phyloP scores from a whole-genome alignment of 1,140 invertebrate genomes.

The Dendrolimus punctatus region DNA sequence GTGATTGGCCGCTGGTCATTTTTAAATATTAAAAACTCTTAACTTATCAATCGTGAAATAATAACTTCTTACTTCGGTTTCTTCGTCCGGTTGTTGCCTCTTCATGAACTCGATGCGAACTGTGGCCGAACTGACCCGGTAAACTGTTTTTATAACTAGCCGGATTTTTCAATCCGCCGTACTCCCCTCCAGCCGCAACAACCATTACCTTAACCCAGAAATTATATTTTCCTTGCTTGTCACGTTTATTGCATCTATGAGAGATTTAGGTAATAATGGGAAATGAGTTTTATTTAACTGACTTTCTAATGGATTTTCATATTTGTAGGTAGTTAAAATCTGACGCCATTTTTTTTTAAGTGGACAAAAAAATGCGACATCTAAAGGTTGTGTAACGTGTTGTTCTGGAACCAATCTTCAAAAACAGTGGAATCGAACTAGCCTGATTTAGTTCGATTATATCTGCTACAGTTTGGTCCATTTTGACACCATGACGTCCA shows the following conservation, averaged over 20 bases:
- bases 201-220: slow-evolving; percentile 2
- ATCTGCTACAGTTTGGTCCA: slow-evolving; percentile 31
- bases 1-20: too few relatives aligned
- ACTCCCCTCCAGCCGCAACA: too few relatives aligned
- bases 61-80: too few relatives aligned
- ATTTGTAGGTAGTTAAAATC: slow-evolving; percentile 33
- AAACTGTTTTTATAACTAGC: too few relatives aligned
- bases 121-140: too few relatives aligned
- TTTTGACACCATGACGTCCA: slow-evolving; percentile 36
- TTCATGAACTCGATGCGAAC: too few relatives aligned
- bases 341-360: slow-evolving; percentile 41
- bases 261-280: background rate
- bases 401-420: slow-evolving; percentile 18
- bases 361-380: slow-evolving; percentile 45
- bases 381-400: slow-evolving; percentile 49
- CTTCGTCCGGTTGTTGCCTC: too few relatives aligned
- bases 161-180: too few relatives aligned
- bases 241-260: background rate
- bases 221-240: slow-evolving; percentile 5
- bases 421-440: slow-evolving; percentile 48
- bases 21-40: too few relatives aligned
- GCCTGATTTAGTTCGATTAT: slow-evolving; percentile 35
- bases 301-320: background rate
- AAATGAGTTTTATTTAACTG: slow-evolving; percentile 4
- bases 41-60: too few relatives aligned